Conservation (phyloP, 2,888 invertebrate species). For the Clitarchus hookeri region DNA sequence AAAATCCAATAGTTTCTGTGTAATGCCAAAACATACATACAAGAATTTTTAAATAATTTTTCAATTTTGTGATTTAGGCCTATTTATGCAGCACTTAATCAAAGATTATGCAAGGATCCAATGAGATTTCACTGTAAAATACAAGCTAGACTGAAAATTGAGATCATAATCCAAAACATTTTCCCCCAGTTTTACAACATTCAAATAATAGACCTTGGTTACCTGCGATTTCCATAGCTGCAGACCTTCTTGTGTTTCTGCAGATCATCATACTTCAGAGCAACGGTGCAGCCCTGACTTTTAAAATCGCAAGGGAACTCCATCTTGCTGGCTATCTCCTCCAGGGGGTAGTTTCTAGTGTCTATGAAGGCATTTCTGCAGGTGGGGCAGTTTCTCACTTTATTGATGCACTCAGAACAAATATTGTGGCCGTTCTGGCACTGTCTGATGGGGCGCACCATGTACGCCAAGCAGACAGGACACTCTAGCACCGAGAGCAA, state of each 20-base stretch:
- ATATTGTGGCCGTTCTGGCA: background rate
- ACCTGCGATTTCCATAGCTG: background rate
- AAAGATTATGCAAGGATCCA: no score
- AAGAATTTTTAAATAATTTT: no score
- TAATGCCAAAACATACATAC: no score
- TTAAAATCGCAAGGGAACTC: background rate
- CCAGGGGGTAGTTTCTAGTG: background rate
- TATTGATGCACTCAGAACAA: background rate
- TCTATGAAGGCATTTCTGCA: background rate
- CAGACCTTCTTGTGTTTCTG: background rate
- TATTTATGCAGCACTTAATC: no score
- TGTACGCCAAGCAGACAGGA: background rate
- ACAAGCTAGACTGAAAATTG: no score
- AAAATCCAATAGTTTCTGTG: no score
- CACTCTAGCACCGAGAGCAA: background rate
- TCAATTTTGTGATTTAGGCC: no score
- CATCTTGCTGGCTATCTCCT: conserved; percentile 4
- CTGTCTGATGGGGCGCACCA: background rate
- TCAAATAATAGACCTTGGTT: background rate
- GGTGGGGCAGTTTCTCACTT: background rate
- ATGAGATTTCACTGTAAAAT: no score
- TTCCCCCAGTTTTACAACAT: no score
- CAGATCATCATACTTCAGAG: background rate
- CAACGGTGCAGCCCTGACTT: background rate
- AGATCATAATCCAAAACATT: no score